Evolutionary conservation across 2,888 invertebrate genomes (phyloP).

Genomic region (Caenorhabditis virilis): DNA sequence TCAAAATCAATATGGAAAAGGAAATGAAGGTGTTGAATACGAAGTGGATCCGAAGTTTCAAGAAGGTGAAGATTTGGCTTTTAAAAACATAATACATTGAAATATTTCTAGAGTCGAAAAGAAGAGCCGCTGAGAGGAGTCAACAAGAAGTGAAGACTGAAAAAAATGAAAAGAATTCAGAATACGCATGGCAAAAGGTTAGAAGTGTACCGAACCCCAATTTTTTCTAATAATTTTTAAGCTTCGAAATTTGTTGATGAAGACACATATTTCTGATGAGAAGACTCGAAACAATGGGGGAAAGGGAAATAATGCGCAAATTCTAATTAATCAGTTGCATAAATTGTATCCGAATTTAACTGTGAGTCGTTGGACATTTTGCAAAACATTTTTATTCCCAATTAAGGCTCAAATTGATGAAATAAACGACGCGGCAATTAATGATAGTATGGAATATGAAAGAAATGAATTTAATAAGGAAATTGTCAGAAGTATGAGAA

Average conservation of each 20-base stretch:
- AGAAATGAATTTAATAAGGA: too few relatives aligned
- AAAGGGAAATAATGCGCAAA: constrained; percentile 8
- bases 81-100: constrained; percentile 38
- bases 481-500: constrained; percentile 21
- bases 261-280: constrained; percentile 17
- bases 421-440: constrained; percentile 24
- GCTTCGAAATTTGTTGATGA: constrained; percentile 7
- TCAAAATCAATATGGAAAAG: constrained; percentile 48
- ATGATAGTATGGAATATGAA: too few relatives aligned
- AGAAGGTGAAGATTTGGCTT: constrained; percentile 72
- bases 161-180: background rate
- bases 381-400: too few relatives aligned
- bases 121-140: constrained; percentile 34
- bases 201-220: constrained; percentile 11
- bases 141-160: constrained; percentile 6
- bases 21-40: constrained; percentile 39
- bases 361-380: too few relatives aligned
- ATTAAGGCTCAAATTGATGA: constrained; percentile 17
- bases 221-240: background rate
- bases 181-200: constrained; percentile 9
- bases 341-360: constrained; percentile 31
- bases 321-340: constrained; percentile 12
- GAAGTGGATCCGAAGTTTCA: constrained; percentile 39
- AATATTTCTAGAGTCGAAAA: constrained; percentile 38
- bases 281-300: constrained; percentile 9